Conservation (phyloP, 2,888 invertebrate genomes). For the Xestobium rufovillosum region DNA sequence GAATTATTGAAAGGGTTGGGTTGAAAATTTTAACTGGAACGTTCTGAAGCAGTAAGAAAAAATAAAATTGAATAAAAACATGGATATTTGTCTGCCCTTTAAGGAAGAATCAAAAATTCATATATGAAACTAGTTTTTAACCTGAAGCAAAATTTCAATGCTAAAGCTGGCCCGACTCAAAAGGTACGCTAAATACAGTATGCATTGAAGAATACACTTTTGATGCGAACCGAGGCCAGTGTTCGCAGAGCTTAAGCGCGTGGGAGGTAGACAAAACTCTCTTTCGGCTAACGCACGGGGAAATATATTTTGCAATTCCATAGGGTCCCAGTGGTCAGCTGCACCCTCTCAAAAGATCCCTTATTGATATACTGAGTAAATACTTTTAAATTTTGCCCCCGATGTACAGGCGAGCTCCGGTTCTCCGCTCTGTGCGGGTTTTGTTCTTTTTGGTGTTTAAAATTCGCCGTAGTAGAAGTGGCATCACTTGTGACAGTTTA, state of each 20-base stretch:
- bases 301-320: conserved; percentile 42
- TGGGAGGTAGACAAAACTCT: conserved; percentile 23
- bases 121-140: conserved; percentile 34
- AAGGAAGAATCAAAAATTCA: too few relatives aligned
- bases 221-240: conserved; percentile 21
- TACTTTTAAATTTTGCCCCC: conserved; percentile 33
- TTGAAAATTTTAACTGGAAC: too few relatives aligned
- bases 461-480: too few relatives aligned
- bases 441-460: too few relatives aligned
- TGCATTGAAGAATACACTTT: conserved; percentile 37
- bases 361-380: conserved; percentile 47
- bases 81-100: too few relatives aligned
- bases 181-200: conserved; percentile 35
- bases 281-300: conserved; percentile 24
- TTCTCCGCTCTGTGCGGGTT: too few relatives aligned
- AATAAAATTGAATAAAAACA: too few relatives aligned
- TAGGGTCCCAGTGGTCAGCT: conserved; percentile 39
- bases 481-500: too few relatives aligned
- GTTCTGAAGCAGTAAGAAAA: too few relatives aligned
- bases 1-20: too few relatives aligned
- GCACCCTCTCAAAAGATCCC: conserved; percentile 35
- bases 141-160: conserved; percentile 35
- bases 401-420: neutral
- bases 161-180: conserved; percentile 28
- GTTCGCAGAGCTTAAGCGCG: conserved; percentile 13